These are phyloP conservation scores for Leucoma salicis DNA, from an alignment of 2,888 invertebrate species.

Conservation along the genomic window DNA sequence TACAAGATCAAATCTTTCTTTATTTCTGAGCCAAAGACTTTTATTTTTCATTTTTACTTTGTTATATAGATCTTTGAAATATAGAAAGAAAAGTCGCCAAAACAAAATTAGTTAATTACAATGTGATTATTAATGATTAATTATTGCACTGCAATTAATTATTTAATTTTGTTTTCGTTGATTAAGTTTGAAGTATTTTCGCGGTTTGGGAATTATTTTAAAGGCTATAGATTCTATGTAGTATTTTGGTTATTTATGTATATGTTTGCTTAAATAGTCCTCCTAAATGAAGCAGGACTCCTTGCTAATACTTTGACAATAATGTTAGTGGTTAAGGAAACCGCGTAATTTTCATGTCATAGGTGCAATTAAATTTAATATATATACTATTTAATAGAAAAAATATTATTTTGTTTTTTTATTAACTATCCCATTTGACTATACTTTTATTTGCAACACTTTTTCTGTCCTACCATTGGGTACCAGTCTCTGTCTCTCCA, in stretches of 20 bases:
- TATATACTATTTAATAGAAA: slow-evolving; percentile 79
- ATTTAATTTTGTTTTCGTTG: background rate
- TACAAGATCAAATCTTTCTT: slow-evolving; percentile 65
- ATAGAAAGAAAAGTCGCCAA: slow-evolving; percentile 3
- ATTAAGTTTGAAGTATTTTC: background rate
- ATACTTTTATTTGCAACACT: too few species aligned
- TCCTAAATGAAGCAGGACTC: slow-evolving; percentile 39
- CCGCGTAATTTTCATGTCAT: slow-evolving; percentile 63
- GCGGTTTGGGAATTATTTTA: slow-evolving; percentile 14
- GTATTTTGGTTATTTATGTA: slow-evolving; percentile 29
- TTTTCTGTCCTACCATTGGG: too few species aligned
- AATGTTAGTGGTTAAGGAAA: slow-evolving; percentile 49
- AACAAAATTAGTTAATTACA: background rate
- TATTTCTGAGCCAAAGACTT: slow-evolving; percentile 75
- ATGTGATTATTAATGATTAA: background rate
- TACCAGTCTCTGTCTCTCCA: too few species aligned
- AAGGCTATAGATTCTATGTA: slow-evolving; percentile 21
- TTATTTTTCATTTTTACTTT: slow-evolving; percentile 35
- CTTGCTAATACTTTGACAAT: slow-evolving; percentile 59
- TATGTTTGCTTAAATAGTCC: slow-evolving; percentile 45
- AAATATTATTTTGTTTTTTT: slow-evolving; percentile 40
- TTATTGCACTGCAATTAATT: background rate
- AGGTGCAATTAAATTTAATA: slow-evolving; percentile 78
- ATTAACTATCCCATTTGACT: slow-evolving; percentile 24
- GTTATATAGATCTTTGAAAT: slow-evolving; percentile 16